A percentile compares a stretch with the other conserved stretches of the same genome.
Evolutionary conservation across 1,140 invertebrate genomes (phyloP).

Genomic region (Magallana angulata): DNA sequence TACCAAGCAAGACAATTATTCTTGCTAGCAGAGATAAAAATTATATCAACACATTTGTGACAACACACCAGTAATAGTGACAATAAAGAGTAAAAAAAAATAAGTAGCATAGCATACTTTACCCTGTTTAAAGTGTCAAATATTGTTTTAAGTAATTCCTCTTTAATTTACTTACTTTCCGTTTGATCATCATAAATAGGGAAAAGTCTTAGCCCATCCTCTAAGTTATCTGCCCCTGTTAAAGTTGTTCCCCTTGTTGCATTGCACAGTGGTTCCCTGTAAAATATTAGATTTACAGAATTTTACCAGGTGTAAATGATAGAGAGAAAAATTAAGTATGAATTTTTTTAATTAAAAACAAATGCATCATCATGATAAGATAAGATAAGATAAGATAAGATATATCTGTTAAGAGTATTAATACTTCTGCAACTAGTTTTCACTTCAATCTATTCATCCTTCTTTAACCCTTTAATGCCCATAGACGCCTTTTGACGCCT

Average conservation of each 20-base stretch:
- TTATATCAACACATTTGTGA: too few relatives aligned
- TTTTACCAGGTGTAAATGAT: not conserved
- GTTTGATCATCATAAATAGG: constrained; percentile 4
- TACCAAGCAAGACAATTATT: too few relatives aligned
- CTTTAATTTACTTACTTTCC: constrained; percentile 1
- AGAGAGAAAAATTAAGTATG: not conserved
- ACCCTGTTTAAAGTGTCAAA: too few relatives aligned
- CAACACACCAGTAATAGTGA: too few relatives aligned
- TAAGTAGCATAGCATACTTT: too few relatives aligned
- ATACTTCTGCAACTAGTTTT: too few relatives aligned
- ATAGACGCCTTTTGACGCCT: too few relatives aligned
- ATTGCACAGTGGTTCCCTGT: constrained; percentile 24
- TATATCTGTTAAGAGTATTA: not conserved
- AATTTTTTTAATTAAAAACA: not conserved
- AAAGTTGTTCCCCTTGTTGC: constrained; percentile 19
- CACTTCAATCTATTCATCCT: too few relatives aligned
- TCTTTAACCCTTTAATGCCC: too few relatives aligned
- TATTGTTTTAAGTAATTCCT: not conserved
- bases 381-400: too few relatives aligned
- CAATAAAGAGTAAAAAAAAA: too few relatives aligned
- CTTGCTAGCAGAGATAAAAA: too few relatives aligned
- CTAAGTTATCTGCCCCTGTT: not conserved
- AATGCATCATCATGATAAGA: not conserved
- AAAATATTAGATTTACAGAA: not conserved
- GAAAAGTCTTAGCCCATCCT: constrained; percentile 37